Evolutionary conservation across 2,113 vertebrate species (phyloP), one percentile per base, ranked within the genome.

Genomic region (Gavialis gangeticus): DNA sequence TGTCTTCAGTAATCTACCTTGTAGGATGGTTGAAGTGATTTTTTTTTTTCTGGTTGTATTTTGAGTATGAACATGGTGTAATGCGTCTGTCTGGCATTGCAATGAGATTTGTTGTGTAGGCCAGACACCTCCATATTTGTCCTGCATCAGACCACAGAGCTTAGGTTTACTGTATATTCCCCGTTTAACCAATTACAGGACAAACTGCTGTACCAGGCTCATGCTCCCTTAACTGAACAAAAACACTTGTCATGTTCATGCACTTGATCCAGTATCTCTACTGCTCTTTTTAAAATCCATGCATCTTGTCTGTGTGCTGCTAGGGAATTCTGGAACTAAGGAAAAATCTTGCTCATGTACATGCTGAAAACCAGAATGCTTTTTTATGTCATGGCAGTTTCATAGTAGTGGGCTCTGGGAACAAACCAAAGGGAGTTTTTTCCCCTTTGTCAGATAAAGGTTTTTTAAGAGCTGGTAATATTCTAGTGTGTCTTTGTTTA

Each of bases 351-450:
- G n/a, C 85, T 79, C 16, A 17, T 67, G 75, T 67, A 17, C 56
- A 56, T 76, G 91, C 80, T 95, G 80, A 63, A 94, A 84, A 67
- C 91, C 90, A 90, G 92, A 95, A 96, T 92, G 88, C 62, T 95
- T 84, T 77, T 67, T 71, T 67, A 92, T 84, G 86, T 82, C 87
- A 80, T 37, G 92, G 92, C 64, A 81, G 67, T 87, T 92, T 88
- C 25, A 22, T 76, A 56, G 62, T 63, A 75, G 64, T 90, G 67
- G 85, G 55, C 6, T 67, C 13, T 12, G 19, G 64, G 59, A 22
- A 67, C 2, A 30, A 81, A 64, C 56, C 64, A 56, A 60, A 16
- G 11, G 54, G 75, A 67, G 28, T 75, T 91, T 71, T 87, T 25
- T 82, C 55, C 30, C 69, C 62, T 84, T 8, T 83, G 57, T 83